These are phyloP conservation scores for Romanogobio albipinnatus DNA, from an alignment of 2,113 vertebrate genomes.

Conservation along the genomic window DNA sequence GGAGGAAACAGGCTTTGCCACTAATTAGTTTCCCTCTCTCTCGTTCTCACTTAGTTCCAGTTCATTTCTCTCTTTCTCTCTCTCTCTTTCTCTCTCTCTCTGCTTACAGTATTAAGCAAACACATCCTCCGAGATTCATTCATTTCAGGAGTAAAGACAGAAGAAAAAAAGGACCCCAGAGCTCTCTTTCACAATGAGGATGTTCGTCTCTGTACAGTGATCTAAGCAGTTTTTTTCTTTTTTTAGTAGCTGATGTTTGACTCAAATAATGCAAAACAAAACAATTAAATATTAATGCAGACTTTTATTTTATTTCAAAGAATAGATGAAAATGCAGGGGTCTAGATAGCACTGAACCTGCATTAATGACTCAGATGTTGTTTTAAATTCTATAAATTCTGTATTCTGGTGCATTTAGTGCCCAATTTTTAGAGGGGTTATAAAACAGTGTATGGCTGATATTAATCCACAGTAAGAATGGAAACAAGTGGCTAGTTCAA, in stretches of 20 bases:
- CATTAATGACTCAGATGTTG: no score
- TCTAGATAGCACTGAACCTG: background rate
- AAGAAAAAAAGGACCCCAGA: no score
- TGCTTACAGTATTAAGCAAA: conserved; percentile 54
- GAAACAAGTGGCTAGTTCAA: no score
- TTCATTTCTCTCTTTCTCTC: conserved; percentile 34
- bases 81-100: conserved; percentile 34
- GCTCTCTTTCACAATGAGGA: background rate
- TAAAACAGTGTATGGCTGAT: no score
- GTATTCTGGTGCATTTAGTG: no score
- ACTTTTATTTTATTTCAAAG: background rate
- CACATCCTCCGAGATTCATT: conserved; percentile 53
- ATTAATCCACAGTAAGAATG: no score
- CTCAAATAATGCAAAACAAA: background rate
- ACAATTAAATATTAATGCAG: conserved; percentile 1
- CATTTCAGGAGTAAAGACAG: conserved; percentile 54
- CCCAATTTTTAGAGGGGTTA: no score
- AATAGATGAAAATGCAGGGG: background rate
- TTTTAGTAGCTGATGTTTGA: background rate
- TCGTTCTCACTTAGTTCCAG: conserved; percentile 51
- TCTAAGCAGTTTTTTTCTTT: background rate
- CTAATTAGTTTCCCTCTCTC: conserved; percentile 59
- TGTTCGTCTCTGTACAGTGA: background rate
- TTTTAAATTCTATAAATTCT: no score
- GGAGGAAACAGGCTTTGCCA: conserved; percentile 23